Base-by-base conservation (phyloP, 2,888 invertebrate genomes). In the Amblyjoppa fuscipennis region DNA sequence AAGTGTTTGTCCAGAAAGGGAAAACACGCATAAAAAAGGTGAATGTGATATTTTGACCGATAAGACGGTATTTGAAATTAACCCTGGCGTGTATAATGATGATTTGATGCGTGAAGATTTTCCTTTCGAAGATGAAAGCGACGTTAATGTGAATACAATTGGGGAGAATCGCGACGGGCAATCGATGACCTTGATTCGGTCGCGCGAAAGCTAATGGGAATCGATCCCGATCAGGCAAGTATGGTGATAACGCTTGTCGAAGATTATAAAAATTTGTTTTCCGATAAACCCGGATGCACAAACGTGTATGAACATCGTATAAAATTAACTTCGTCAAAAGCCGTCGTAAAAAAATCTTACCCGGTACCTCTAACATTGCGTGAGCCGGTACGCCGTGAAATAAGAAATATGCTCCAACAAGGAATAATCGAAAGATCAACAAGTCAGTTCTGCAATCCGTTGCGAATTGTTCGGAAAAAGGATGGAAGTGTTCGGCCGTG, bases 21-120 rank as follows among this genome's bases (percentile, higher is more conserved):
- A 51, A n/a, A n/a, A 16, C 51, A 51, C 51, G 2, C 16, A 45
- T 74, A 70, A 5, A 31, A 38, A 7, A 76, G 56, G 88, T 87
- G 86, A 88, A 4, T 90, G 90, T n/a, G 76, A 86, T n/a, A 91
- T 91, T 66, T 90, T 90, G 51, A 90, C 91, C 70, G 90, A 28
- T 13, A 51, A 51, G 25, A 70, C 25, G 28, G 45, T 45, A 4
- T 28, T 70, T 3, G n/a, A 74, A 25, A 28, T 45, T 4, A n/a
- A 70, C 16, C 34, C 6, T 31, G 25, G 13, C 3, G 2, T 5
- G 5, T 4, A 1, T 51, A 11, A 51, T 51, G 3, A 51, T 51
- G 51, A 51, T 16, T n/a, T 5, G n/a, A n/a, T 4, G 13, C 5
- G 3, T 5, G n/a, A 51, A 51, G 51, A 51, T 13, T 51, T 11